phyloP scores from a whole-genome alignment of 2,113 vertebrate genomes.

The Ceuthmochares aereus region DNA sequence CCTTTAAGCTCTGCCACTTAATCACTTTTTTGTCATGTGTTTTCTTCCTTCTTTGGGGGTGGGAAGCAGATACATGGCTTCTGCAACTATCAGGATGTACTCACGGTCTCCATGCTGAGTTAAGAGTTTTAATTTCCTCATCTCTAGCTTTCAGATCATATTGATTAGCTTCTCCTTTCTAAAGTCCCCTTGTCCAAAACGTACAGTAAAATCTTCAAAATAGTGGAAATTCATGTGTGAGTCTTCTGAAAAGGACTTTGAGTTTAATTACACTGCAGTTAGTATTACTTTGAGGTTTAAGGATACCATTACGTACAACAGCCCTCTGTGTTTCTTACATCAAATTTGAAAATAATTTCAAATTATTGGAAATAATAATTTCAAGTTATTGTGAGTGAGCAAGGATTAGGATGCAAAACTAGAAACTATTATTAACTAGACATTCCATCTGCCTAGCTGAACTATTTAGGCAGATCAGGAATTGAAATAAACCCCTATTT shows the following conservation, averaged over 20 bases:
- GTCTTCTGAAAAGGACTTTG: not conserved
- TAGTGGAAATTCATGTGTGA: not conserved
- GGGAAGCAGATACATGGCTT: not conserved
- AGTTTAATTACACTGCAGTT: not conserved
- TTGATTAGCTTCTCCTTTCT: not conserved
- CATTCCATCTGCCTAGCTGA: not conserved
- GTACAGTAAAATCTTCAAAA: not conserved
- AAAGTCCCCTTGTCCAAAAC: not conserved
- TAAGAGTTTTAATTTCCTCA: constrained; percentile 13
- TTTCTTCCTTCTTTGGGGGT: not conserved
- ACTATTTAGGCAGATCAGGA: not conserved
- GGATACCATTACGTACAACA: not conserved
- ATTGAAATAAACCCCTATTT: not conserved
- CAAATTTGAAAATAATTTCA: not conserved
- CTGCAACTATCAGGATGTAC: not conserved
- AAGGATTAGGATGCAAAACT: not conserved
- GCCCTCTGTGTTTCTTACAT: not conserved
- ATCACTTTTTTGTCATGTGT: not conserved
- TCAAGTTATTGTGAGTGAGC: not conserved
- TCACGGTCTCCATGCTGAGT: not conserved
- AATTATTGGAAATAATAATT: not conserved
- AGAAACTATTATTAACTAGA: not conserved
- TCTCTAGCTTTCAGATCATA: constrained; percentile 28
- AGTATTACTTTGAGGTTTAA: not conserved
- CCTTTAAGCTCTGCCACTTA: not conserved